A percentile compares a stretch with the other conserved stretches of the same genome.
These are phyloP conservation scores for Orycteropus afer DNA, from an alignment of 2,113 vertebrate species.

Conservation along the genomic window DNA sequence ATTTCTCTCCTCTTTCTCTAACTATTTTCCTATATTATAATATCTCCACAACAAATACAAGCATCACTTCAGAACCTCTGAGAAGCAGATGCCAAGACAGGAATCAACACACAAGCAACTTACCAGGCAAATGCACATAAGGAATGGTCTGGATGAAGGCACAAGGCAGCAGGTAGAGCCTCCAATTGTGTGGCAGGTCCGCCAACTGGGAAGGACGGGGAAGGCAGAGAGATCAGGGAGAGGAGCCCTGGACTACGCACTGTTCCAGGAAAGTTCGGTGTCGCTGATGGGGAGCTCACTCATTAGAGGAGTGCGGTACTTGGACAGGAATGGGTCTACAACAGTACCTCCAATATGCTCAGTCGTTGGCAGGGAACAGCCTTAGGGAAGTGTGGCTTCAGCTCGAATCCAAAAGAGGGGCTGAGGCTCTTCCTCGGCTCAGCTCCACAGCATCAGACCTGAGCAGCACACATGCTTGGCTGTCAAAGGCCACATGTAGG, in stretches of 20 bases:
- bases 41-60: background rate
- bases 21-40: background rate
- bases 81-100: background rate
- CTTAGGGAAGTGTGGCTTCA: background rate
- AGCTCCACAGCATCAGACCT: background rate
- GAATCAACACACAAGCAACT: background rate
- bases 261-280: background rate
- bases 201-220: background rate
- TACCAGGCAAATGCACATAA: background rate
- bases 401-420: rapidly evolving
- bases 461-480: rapidly evolving
- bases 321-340: background rate
- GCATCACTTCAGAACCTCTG: background rate
- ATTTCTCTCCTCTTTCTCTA: background rate
- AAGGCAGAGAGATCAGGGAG: too few species aligned
- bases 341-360: rapidly evolving
- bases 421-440: background rate
- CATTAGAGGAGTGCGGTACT: background rate
- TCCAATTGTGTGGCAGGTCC: background rate
- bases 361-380: rapidly evolving
- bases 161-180: background rate
- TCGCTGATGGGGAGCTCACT: too few species aligned
- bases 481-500: rapidly evolving
- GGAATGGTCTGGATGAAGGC: background rate
- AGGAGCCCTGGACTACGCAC: background rate